Evolutionary conservation across 2,888 invertebrate species (phyloP), one percentile per base, ranked within the genome.

Genomic region (Leptogaster cylindrica): DNA sequence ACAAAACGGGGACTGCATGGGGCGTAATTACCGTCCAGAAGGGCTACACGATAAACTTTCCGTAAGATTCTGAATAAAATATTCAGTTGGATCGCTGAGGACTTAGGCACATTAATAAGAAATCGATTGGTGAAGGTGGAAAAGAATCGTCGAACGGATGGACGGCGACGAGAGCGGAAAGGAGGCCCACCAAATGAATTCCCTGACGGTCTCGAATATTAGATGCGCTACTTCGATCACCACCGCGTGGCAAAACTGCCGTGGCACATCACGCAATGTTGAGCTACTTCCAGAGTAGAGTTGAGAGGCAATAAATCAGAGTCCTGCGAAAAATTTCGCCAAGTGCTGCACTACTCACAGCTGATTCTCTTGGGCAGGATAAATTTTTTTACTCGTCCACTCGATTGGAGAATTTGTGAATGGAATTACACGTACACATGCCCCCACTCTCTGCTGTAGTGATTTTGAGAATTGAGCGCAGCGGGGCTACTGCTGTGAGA

Each of bases 391-490:
- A 64, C 64, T 64, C 46, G 44, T 28, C 27, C 33, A 16, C 27
- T 20, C 50, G 61, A 61, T 41, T 65, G 65, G 50, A 50, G 48
- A 64, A 65, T 65, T 65, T 65, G 50, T 65, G 65, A 65, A 65
- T 65, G 65, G 50, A 65, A 48, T 50, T 65, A 33, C 46, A 64
- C 18, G 48, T 64, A 64, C 48, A 64, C 48, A 46, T 27, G 27
- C 10, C 61, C 14, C 16, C 28, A 2, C 12, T 27, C 12, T 6
- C 27, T 12, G 28, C 4, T 44, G 61, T 44, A 44, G 61, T 41
- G 41, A 36, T 10, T 16, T 55, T 5, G 55, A 33, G 55, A 7
- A 33, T 36, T 23, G 25, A 25, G 23, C 14, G 28, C 14, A 28
- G 12, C 14, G 14, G 10, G 7, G 7, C 41, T n/a, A 7, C 14